Evolutionary conservation across 2,113 vertebrate genomes (phyloP).

Genomic region (Petroica traversi): DNA sequence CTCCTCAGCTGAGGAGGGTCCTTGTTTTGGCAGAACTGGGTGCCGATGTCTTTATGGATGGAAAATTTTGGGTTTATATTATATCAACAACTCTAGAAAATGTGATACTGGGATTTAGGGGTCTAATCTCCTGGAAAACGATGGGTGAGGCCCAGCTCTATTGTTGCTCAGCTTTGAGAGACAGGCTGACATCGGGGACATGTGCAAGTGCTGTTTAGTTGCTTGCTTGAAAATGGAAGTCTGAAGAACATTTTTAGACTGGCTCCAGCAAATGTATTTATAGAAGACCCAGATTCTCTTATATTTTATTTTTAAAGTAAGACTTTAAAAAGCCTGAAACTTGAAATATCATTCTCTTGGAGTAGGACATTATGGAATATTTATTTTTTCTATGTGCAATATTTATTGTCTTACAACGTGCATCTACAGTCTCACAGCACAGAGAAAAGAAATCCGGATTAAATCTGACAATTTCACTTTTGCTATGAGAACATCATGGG

Average conservation of each 20-base stretch:
- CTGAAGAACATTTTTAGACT: background rate
- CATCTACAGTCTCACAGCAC: background rate
- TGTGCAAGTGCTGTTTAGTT: background rate
- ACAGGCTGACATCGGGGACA: background rate
- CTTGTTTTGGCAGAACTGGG: constrained; percentile 40
- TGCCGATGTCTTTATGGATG: constrained; percentile 65
- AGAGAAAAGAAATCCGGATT: background rate
- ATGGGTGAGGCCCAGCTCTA: constrained; percentile 6
- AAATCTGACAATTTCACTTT: background rate
- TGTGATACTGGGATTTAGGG: constrained; percentile 58
- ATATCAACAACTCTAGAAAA: constrained; percentile 49
- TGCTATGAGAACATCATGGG: background rate
- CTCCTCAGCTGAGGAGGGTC: constrained; percentile 53
- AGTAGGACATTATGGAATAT: background rate
- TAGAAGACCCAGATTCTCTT: background rate
- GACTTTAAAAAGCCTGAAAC: background rate
- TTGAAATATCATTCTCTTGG: background rate
- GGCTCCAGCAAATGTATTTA: background rate
- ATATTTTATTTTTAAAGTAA: background rate
- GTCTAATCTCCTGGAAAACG: constrained; percentile 20
- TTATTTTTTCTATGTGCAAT: background rate
- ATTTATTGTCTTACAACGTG: background rate
- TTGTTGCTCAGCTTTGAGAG: constrained; percentile 32
- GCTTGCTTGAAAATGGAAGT: background rate
- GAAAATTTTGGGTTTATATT: constrained; percentile 58